Evolutionary conservation across 37 sponge, comb jelly and placozoan species (phyloP), one percentile per base, ranked within the genome.

Genomic region (Tethya wilhelma): DNA sequence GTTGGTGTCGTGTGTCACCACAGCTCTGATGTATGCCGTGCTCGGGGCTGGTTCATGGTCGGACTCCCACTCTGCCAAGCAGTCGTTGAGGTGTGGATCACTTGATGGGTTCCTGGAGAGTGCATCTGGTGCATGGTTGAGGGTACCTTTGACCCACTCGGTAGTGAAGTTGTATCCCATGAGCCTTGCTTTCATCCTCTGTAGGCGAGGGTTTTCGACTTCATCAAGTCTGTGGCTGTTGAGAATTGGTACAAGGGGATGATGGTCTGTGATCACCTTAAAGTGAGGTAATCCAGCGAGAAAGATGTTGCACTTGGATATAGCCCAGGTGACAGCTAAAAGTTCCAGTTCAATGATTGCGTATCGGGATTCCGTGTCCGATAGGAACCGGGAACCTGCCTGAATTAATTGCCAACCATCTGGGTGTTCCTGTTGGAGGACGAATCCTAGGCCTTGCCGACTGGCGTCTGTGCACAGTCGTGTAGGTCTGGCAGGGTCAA

Each of bases 161-260:
- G 85, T 33, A 40, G 77, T 76, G 69, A 84, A 84, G 34, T 39
- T 76, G 69, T 84, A 76, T 2, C 44, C 68, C 77, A 84, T 78
- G 37, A 86, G 19, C 42, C 64, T 2, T 3, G 64, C 46, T 45
- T 37, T 40, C 49, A 78, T 65, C 17, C 73, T 64, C 55, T 86
- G 86, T 3, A 86, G 79, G 9, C 79, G 79, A 20, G 73, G 86
- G 56, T 86, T 86, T 45, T 86, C 79, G 26, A 85, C 77, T 49
- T 85, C 78, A 38, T 78, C 86, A n/a, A 86, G 43, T 11, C 65
- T 38, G 30, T 78, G 75, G 39, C 31, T 71, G 75, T 80, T 87
- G 70, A 87, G 81, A 46, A 87, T 80, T 8, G 79, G 76, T 45
- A 69, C 29, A 1, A 85, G 73, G 8, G 86, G 81, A 55, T 73